phyloP scores from a whole-genome alignment of 2,113 vertebrate species.

The Cisticola juncidis region DNA sequence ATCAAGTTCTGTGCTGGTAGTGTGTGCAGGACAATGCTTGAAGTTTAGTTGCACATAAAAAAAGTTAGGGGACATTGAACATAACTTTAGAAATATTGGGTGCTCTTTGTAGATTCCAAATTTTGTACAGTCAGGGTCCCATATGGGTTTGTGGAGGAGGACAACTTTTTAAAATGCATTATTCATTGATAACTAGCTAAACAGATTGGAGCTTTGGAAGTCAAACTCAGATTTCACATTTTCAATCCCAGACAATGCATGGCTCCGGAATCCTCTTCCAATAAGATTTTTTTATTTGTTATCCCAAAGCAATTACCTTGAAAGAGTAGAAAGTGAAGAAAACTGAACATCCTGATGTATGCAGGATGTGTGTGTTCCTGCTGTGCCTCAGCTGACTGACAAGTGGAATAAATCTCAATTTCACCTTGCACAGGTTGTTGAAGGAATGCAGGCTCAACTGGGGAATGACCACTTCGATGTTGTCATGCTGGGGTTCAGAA shows the following conservation, averaged over 20 bases:
- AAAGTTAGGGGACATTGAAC: background rate
- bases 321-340: background rate
- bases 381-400: background rate
- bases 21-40: background rate
- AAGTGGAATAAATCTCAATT: background rate
- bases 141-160: background rate
- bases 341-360: background rate
- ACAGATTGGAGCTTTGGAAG: background rate
- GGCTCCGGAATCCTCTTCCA: background rate
- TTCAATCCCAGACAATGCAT: background rate
- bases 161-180: background rate
- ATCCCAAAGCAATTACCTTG: background rate
- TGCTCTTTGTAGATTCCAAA: background rate
- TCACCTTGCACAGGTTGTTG: slow-evolving; percentile 38
- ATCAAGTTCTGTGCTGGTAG: background rate
- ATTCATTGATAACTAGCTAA: background rate
- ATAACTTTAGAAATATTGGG: background rate
- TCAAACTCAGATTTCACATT: background rate
- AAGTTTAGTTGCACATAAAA: background rate
- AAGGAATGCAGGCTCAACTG: background rate
- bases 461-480: background rate
- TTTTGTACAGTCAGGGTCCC: background rate
- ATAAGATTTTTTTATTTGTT: background rate
- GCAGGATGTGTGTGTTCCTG: background rate
- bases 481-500: slow-evolving; percentile 13